Percentiles rank a stretch among this genome's conserved stretches.
These are phyloP conservation scores for Podiceps cristatus DNA, from an alignment of 2,113 vertebrate genomes.

Conservation along the genomic window DNA sequence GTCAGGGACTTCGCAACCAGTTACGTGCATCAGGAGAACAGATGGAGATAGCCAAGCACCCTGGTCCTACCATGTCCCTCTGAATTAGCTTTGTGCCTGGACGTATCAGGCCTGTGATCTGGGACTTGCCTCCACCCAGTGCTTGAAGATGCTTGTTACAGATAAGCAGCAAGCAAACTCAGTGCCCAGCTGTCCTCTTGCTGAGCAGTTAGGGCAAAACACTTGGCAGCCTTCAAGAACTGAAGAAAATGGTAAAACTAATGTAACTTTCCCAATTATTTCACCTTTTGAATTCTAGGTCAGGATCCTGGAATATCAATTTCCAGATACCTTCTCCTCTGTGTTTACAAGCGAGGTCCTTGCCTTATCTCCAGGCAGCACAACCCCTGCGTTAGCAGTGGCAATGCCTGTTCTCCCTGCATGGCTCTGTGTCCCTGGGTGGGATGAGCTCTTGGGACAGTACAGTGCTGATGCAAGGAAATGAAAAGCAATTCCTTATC, in stretches of 20 bases:
- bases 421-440: accelerated
- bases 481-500: not conserved
- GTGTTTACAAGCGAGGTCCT: not conserved
- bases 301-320: not conserved
- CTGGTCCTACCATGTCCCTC: not conserved
- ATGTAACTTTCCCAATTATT: not conserved
- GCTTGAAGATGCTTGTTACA: not conserved
- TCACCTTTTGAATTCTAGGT: not conserved
- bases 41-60: accelerated
- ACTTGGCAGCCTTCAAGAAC: not conserved
- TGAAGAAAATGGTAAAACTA: not conserved
- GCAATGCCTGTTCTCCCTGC: not conserved
- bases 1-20: not conserved
- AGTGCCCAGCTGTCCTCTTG: not conserved
- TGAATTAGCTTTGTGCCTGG: not conserved
- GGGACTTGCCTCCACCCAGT: not conserved
- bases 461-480: not conserved
- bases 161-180: not conserved
- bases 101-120: accelerated
- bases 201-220: not conserved
- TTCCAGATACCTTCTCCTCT: not conserved
- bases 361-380: not conserved
- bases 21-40: not conserved
- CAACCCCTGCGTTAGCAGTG: not conserved
- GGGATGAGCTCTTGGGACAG: not conserved